Evolutionary conservation across 2,888 invertebrate genomes (phyloP), one percentile per base, ranked within the genome.

Genomic region (Eledone cirrhosa): DNA sequence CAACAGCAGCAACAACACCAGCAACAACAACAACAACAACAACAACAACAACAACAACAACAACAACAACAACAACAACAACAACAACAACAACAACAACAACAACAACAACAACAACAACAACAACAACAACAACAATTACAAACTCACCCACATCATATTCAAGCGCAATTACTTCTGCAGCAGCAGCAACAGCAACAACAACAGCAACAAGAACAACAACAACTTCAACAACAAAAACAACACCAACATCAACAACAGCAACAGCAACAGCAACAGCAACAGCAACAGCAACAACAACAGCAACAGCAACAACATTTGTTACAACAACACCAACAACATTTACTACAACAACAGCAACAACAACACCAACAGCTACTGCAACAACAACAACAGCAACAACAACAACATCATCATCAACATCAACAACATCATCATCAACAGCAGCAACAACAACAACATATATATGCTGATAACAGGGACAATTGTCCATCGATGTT

Each of bases 1-100:
- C 48, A 77, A 78, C 27, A 69, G 72, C 4, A 67, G 48, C 63
- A 29, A 80, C 77, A 78, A 80, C 78, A 79, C 48, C 47, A 48
- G n/a, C 48, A 48, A n/a, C 33, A 77, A 77, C 48, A 41, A 77
- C 77, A 29, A 16, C 27, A 53, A 75, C 77, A 77, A 63, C 41
- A 41, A 65, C n/a, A 78, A 78, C 65, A 63, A 63, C 65, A 63
- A 63, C 65, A 63, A 2, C 65, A 63, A 3, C 41, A 41, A 41
- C 41, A 41, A 41, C 41, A 41, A 2, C 41, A 41, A 8, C 5
- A 8, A 8, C 65, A 63, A 41, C 41, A 41, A 41, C 41, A 41
- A 41, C 41, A 41, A 41, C 41, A 41, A 11, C 41, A 41, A 2
- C 41, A 41, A 2, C 41, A 41, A 0, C 41, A 41, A 2, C 41